Evolutionary conservation across 2,113 vertebrate genomes (phyloP).

Genomic region (Stigmatopora argus): DNA sequence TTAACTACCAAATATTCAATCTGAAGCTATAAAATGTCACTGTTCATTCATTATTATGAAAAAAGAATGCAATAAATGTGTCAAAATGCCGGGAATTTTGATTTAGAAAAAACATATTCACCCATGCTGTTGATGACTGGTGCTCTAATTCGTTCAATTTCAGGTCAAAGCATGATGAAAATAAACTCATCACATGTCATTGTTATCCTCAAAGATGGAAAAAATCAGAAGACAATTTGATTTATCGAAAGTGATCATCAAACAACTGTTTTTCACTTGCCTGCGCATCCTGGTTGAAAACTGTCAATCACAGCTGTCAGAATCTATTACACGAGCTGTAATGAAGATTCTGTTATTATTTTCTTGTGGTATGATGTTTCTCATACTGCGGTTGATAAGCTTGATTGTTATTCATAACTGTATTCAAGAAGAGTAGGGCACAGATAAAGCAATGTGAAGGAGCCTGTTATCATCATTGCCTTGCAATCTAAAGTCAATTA

Average conservation of each 20-base stretch:
- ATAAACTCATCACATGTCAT: constrained; percentile 30
- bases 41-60: background rate
- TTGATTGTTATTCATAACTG: background rate
- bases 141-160: constrained; percentile 40
- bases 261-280: constrained; percentile 19
- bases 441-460: background rate
- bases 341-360: background rate
- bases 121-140: constrained; percentile 22
- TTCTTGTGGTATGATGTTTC: background rate
- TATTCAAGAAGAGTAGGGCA: background rate
- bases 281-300: constrained; percentile 12
- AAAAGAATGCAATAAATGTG: background rate
- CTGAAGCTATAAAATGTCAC: background rate
- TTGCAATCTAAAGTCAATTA: background rate
- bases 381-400: constrained; percentile 1
- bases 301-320: constrained; percentile 54
- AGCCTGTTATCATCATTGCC: background rate
- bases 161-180: constrained; percentile 25
- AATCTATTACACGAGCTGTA: background rate
- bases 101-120: background rate
- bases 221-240: constrained; percentile 27
- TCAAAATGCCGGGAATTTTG: background rate
- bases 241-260: constrained; percentile 38
- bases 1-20: background rate
- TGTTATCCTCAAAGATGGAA: constrained; percentile 21